Conservation (phyloP, 2,888 invertebrate species). For the Conomelus anceps region DNA sequence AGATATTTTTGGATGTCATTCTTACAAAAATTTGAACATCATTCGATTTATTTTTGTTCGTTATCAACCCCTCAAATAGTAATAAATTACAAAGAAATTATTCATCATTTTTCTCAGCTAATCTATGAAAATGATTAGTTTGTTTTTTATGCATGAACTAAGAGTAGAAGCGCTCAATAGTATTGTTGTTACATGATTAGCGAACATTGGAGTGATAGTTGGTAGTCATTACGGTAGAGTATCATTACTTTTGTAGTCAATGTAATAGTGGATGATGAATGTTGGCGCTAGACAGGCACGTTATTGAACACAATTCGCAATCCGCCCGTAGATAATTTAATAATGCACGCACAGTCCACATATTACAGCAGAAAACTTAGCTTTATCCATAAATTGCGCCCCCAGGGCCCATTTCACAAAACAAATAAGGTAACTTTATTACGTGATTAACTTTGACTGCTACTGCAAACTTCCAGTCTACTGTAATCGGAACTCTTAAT, state of each 20-base stretch:
- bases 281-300: neutral
- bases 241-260: neutral
- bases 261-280: neutral
- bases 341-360: neutral
- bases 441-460: neutral
- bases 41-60: neutral
- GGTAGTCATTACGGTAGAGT: neutral
- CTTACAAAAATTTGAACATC: neutral
- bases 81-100: neutral
- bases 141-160: no score
- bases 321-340: neutral
- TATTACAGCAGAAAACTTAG: neutral
- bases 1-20: no score
- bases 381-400: neutral
- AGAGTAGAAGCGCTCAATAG: neutral
- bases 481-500: neutral
- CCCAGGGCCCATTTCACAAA: neutral
- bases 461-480: neutral
- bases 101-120: neutral
- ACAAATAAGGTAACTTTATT: neutral
- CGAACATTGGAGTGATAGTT: neutral
- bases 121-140: neutral
- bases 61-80: no score
- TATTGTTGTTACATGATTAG: neutral
- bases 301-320: neutral